These are phyloP conservation scores for Lepidostoma basale DNA, from an alignment of 1,140 invertebrate genomes.

Conservation along the genomic window DNA sequence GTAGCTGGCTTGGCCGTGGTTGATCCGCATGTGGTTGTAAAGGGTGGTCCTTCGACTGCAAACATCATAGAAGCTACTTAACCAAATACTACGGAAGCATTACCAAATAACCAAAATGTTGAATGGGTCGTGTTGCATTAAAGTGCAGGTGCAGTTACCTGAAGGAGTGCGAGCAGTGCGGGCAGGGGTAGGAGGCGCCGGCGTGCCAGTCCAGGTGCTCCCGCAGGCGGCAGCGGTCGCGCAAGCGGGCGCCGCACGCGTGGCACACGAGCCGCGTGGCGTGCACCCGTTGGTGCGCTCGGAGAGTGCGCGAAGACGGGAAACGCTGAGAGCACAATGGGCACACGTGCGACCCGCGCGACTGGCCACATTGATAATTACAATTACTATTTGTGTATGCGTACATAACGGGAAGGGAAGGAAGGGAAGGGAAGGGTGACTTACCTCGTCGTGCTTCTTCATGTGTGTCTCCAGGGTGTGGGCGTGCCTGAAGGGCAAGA, in stretches of 20 bases:
- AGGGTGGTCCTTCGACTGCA: slow-evolving; percentile 42
- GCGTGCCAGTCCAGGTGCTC: slow-evolving; percentile 42
- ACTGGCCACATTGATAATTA: not conserved
- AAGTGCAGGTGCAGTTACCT: slow-evolving; percentile 1
- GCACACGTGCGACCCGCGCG: slow-evolving; percentile 25
- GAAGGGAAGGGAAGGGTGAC: not conserved
- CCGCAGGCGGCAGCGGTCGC: slow-evolving; percentile 17
- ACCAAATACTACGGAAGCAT: not conserved
- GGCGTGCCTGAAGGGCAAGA: slow-evolving; percentile 51
- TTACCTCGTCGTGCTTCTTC: slow-evolving; percentile 52
- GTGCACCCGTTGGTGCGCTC: slow-evolving; percentile 28
- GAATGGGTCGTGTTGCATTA: not conserved
- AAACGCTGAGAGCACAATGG: slow-evolving; percentile 36
- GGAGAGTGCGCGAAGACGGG: slow-evolving; percentile 1
- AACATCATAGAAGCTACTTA: not conserved
- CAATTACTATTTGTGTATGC: not conserved
- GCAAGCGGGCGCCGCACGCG: slow-evolving; percentile 19
- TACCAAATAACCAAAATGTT: not conserved
- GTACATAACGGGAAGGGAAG: not conserved
- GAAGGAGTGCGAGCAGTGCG: slow-evolving; percentile 25
- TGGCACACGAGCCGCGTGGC: slow-evolving; percentile 30
- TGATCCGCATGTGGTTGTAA: slow-evolving; percentile 49
- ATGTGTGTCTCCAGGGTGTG: slow-evolving; percentile 52
- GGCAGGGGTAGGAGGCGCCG: slow-evolving; percentile 31
- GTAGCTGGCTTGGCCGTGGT: slow-evolving; percentile 38